These are phyloP conservation scores for Antheraea assamensis DNA, from an alignment of 2,888 invertebrate species.

Conservation along the genomic window DNA sequence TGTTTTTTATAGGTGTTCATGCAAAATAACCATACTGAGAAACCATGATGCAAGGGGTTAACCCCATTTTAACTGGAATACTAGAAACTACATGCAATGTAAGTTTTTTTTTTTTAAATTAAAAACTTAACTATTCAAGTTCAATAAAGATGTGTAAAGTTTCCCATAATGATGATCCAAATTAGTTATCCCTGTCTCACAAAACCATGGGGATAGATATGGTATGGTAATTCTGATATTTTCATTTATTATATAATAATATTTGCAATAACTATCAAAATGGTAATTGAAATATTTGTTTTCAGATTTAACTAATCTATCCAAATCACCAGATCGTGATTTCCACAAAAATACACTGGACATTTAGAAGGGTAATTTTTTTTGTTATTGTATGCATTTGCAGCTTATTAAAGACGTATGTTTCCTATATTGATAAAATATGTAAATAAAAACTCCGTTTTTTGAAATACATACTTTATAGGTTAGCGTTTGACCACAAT, in stretches of 20 bases:
- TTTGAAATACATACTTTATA: no score
- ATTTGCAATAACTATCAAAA: no score
- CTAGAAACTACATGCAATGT: background rate
- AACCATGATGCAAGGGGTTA: background rate
- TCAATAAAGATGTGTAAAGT: background rate
- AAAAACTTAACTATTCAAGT: background rate
- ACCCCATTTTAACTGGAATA: background rate
- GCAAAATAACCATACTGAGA: background rate
- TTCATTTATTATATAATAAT: slow-evolving; percentile 11
- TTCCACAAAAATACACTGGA: no score
- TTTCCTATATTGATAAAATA: no score
- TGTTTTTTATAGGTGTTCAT: background rate
- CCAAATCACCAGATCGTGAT: no score
- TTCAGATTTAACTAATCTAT: no score
- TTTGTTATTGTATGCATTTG: no score
- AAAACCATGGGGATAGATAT: slow-evolving; percentile 58
- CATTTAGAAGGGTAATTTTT: no score
- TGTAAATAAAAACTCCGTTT: no score
- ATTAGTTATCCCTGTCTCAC: slow-evolving; percentile 70
- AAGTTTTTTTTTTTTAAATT: background rate
- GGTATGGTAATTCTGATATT: slow-evolving; percentile 62
- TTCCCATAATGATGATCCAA: slow-evolving; percentile 51
- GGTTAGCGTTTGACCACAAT: no score
- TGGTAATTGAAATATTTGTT: no score
- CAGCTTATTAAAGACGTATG: no score